A percentile compares a stretch with the other conserved stretches of the same genome.
Evolutionary conservation across 2,113 vertebrate genomes (phyloP).

Genomic region (Ranitomeya variabilis): DNA sequence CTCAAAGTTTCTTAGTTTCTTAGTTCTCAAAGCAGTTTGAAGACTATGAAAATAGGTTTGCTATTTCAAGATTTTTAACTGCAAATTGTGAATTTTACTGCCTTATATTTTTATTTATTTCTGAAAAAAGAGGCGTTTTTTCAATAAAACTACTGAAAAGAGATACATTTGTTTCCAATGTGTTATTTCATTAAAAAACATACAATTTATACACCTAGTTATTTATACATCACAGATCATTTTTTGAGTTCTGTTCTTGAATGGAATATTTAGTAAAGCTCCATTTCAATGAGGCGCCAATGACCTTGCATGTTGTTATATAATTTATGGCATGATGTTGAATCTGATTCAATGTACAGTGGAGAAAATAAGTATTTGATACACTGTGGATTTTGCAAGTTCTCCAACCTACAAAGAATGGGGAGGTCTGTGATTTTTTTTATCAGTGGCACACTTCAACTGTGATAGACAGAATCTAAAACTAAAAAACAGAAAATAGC

Average conservation of each 20-base stretch:
- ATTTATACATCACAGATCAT: too few relatives aligned
- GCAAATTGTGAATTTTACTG: constrained; percentile 99
- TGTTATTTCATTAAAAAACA: not conserved
- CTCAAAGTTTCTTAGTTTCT: constrained; percentile 63
- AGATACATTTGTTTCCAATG: constrained; percentile 43
- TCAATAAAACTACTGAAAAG: constrained; percentile 99
- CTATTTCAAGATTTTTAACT: constrained; percentile 92
- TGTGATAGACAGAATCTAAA: too few relatives aligned
- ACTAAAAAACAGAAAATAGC: too few relatives aligned
- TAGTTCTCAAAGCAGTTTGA: constrained; percentile 90
- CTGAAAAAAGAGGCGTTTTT: constrained; percentile 99
- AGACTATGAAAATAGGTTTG: constrained; percentile 92
- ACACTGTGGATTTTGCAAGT: too few relatives aligned
- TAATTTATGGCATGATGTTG: not conserved
- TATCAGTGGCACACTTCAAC: too few relatives aligned
- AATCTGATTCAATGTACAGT: not conserved
- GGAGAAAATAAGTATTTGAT: too few relatives aligned
- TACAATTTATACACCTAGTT: not conserved
- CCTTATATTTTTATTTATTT: constrained; percentile 99
- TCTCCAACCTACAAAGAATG: too few relatives aligned
- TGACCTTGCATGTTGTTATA: too few relatives aligned
- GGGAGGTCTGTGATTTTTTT: too few relatives aligned
- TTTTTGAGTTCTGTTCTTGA: too few relatives aligned
- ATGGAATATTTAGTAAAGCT: too few relatives aligned
- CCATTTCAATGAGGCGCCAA: too few relatives aligned